A percentile compares a stretch with the other conserved stretches of the same genome.
phyloP scores from a whole-genome alignment of 1,140 invertebrate species.

The Sycophila sp. region DNA sequence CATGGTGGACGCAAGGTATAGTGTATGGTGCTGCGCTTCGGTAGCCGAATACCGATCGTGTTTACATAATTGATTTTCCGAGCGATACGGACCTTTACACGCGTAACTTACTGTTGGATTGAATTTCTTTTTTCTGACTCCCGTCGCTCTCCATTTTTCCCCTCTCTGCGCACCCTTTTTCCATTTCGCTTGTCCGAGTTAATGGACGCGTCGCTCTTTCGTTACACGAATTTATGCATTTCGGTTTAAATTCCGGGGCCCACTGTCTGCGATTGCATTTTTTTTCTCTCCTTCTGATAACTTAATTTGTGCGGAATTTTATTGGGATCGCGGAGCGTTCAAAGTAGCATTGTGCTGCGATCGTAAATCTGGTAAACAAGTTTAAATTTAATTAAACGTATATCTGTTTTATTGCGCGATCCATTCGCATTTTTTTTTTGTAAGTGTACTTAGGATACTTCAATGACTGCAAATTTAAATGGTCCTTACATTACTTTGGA shows the following conservation, averaged over 20 bases:
- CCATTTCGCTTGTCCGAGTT: neutral
- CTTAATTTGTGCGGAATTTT: constrained; percentile 14
- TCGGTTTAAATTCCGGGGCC: constrained; percentile 7
- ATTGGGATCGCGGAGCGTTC: neutral
- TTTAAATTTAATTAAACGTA: too few relatives aligned
- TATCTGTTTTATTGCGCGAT: too few relatives aligned
- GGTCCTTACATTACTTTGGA: too few relatives aligned
- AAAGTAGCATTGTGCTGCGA: neutral
- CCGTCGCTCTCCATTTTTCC: too few relatives aligned
- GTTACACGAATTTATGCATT: neutral
- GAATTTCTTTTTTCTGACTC: neutral
- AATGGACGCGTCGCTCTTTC: neutral
- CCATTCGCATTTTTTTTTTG: too few relatives aligned
- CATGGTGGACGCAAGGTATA: too few relatives aligned
- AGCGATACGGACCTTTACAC: constrained; percentile 3
- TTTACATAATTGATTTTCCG: constrained; percentile 32
- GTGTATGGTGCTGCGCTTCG: neutral
- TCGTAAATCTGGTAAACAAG: too few relatives aligned
- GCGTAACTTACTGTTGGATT: neutral
- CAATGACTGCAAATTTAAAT: too few relatives aligned
- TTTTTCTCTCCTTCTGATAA: constrained; percentile 5
- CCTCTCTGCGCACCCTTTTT: neutral
- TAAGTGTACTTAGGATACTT: too few relatives aligned
- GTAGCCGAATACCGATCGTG: constrained; percentile 11
- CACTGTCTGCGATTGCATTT: neutral